Evolutionary conservation across 2,113 vertebrate species (phyloP).

Genomic region (Oncorhynchus masou): DNA sequence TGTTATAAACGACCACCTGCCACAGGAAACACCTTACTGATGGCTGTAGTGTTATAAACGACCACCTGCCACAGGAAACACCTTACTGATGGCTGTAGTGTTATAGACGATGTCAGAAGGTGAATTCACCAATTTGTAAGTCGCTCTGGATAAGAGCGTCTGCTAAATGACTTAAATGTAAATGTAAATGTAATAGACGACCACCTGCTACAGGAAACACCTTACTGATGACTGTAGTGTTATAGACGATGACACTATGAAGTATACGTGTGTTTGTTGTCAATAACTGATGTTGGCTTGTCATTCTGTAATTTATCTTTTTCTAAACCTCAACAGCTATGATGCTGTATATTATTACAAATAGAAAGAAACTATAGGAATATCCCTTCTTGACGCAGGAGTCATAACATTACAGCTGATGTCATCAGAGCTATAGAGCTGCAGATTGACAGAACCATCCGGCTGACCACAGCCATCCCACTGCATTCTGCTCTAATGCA

Average conservation of each 20-base stretch:
- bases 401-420: background rate
- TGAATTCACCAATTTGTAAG: no score
- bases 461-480: conserved; percentile 26
- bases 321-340: no score
- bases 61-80: no score
- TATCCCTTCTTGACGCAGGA: background rate
- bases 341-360: background rate
- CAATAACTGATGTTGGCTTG: background rate
- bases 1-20: no score
- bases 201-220: conserved; percentile 72
- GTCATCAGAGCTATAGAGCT: background rate
- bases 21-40: no score
- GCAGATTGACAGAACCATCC: conserved; percentile 47
- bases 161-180: no score
- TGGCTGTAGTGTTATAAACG: no score
- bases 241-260: conserved; percentile 9
- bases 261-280: background rate
- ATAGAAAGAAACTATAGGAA: background rate
- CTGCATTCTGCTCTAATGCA: conserved; percentile 69
- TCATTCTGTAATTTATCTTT: conserved; percentile 5
- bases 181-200: no score
- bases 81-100: no score
- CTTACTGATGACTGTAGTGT: conserved; percentile 18
- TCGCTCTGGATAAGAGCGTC: no score
- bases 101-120: no score